Percentiles rank a stretch among this genome's conserved stretches.
Conservation (phyloP, 2,888 invertebrate species). For the Thysanoteuthis rhombus region DNA sequence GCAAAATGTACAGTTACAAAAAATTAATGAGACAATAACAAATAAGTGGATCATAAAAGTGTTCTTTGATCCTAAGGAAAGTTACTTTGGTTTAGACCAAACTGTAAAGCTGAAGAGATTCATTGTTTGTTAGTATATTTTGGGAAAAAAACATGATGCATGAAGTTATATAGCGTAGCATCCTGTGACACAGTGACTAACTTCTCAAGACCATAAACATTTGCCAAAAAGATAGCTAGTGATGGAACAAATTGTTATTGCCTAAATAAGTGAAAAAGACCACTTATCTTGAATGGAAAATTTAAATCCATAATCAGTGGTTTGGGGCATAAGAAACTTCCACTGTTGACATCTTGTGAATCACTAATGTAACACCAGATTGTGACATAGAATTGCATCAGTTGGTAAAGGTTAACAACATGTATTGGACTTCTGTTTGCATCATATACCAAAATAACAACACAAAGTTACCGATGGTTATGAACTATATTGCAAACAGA, state of each 20-base stretch:
- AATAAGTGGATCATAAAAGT: neutral
- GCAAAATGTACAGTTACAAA: neutral
- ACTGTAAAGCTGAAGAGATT: neutral
- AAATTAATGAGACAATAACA: neutral
- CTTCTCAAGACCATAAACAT: no score
- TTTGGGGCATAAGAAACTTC: neutral
- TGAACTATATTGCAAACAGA: neutral
- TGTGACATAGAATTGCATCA: neutral
- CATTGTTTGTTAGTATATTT: neutral
- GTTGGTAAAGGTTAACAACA: neutral
- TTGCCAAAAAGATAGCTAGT: neutral
- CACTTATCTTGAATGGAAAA: neutral
- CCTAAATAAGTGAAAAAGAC: neutral
- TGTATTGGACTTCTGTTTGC: neutral
- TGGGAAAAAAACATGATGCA: neutral
- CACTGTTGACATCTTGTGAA: neutral
- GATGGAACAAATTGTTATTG: neutral
- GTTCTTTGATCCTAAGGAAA: neutral
- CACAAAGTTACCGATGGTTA: neutral
- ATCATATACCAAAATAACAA: neutral
- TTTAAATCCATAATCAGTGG: neutral
- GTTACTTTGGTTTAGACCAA: neutral
- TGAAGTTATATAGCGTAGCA: neutral
- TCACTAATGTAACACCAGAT: neutral
- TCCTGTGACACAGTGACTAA: neutral